Percentiles rank a stretch among this genome's conserved stretches.
Conservation (phyloP, 1,140 invertebrate species). For the Ephestia elutella region DNA sequence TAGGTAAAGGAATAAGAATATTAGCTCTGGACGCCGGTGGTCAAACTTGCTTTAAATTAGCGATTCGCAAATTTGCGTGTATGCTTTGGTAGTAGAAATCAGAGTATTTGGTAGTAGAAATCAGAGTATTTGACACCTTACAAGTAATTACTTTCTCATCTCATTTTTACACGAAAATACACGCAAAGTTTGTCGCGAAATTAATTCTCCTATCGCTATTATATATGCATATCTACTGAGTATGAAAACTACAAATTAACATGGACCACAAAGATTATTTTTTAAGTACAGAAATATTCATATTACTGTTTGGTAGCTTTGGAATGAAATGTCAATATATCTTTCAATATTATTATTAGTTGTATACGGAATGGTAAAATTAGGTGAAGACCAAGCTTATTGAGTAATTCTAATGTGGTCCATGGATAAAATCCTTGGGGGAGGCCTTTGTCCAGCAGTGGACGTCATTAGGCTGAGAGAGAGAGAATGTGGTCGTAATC, state of each 20-base stretch:
- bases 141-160: neutral
- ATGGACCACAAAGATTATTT: constrained; percentile 26
- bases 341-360: neutral
- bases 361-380: neutral
- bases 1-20: constrained; percentile 38
- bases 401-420: neutral
- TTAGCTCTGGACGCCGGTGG: constrained; percentile 59
- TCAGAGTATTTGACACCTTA: neutral
- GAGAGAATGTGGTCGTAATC: too few relatives aligned
- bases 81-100: neutral
- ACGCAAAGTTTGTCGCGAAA: neutral
- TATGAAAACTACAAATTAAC: neutral
- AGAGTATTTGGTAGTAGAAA: neutral
- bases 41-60: constrained; percentile 30
- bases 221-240: constrained; percentile 1
- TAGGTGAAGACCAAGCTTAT: neutral
- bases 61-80: neutral
- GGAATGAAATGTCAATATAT: neutral
- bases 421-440: too few relatives aligned
- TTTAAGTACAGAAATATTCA: constrained; percentile 18
- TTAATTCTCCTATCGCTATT: constrained; percentile 10
- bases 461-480: too few relatives aligned
- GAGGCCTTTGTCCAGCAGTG: too few relatives aligned
- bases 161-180: neutral
- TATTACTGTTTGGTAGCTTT: constrained; percentile 23